phyloP scores from a whole-genome alignment of 2,888 invertebrate species.

The Drosophila anceps region DNA sequence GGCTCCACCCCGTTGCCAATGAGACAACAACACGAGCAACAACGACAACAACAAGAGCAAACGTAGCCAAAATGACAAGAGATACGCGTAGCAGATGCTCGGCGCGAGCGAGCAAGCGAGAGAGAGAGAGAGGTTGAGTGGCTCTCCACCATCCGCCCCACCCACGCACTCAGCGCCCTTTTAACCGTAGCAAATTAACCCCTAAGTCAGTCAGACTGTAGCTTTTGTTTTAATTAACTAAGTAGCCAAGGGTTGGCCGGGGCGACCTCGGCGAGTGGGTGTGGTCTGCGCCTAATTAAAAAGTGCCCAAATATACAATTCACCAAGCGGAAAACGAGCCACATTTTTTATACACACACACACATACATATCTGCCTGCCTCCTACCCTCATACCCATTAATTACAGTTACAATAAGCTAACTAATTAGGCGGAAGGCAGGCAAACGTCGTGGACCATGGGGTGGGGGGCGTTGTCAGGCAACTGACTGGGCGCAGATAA shows the following conservation, averaged over 20 bases:
- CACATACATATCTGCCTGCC: background rate
- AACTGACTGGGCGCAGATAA: slow-evolving; percentile 45
- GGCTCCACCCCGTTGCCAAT: slow-evolving; percentile 61
- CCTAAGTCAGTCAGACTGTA: slow-evolving; percentile 70
- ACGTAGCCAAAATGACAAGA: slow-evolving; percentile 48
- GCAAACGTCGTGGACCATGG: no score
- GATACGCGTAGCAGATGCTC: slow-evolving; percentile 33
- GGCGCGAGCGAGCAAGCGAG: background rate
- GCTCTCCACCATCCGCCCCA: background rate
- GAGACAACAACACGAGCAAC: slow-evolving; percentile 56
- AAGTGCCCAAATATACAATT: slow-evolving; percentile 55
- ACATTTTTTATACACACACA: background rate
- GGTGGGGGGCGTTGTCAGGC: slow-evolving; percentile 45
- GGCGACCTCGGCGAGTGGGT: slow-evolving; percentile 28
- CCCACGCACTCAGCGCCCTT: background rate
- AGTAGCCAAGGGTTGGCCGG: slow-evolving; percentile 54
- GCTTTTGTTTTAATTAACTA: slow-evolving; percentile 79
- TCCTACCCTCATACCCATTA: slow-evolving; percentile 58
- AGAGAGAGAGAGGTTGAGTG: slow-evolving; percentile 7
- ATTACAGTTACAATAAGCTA: slow-evolving; percentile 85
- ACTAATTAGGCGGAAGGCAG: slow-evolving; percentile 81
- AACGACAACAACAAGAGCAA: slow-evolving; percentile 24
- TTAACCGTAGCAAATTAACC: slow-evolving; percentile 67
- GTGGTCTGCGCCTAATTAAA: slow-evolving; percentile 68
- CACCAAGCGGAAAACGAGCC: slow-evolving; percentile 20